Evolutionary conservation across 2,888 invertebrate species (phyloP).

Genomic region (Gymnosoma rotundatum): DNA sequence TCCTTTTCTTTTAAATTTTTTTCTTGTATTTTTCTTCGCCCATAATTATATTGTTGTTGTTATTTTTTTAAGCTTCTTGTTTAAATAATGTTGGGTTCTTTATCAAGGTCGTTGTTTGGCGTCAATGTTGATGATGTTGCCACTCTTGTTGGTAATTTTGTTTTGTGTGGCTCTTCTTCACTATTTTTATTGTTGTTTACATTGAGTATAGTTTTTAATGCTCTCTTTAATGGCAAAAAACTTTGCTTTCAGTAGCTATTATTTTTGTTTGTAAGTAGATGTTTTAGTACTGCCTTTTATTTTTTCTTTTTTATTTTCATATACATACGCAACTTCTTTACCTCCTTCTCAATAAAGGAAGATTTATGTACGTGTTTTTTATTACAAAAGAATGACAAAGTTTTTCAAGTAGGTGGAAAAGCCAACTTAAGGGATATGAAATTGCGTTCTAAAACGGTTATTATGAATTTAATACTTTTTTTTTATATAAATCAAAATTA

Average conservation of each 20-base stretch:
- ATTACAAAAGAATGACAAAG: no score
- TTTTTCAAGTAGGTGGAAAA: no score
- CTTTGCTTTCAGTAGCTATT: not conserved
- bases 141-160: slow-evolving; percentile 32
- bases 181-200: slow-evolving; percentile 5
- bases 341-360: no score
- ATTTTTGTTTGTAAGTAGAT: not conserved
- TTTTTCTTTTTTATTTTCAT: no score
- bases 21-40: slow-evolving; percentile 48
- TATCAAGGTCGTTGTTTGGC: slow-evolving; percentile 81
- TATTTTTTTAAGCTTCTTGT: slow-evolving; percentile 45
- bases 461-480: no score
- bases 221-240: not conserved
- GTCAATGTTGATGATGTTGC: slow-evolving; percentile 70
- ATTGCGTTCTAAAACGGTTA: no score
- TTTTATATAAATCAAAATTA: no score
- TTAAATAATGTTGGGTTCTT: slow-evolving; percentile 69
- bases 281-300: no score
- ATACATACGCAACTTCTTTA: no score
- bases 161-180: slow-evolving; percentile 21
- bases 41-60: slow-evolving; percentile 49
- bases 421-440: no score
- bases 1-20: slow-evolving; percentile 23
- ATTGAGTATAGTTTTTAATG: not conserved
- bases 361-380: no score